Evolutionary conservation across 1,140 invertebrate genomes (phyloP).

Genomic region (roundworm (Caenorhabditis elegans)): WBcel235 BX284602.5:6490501-6491000

Average conservation of each 20-base stretch:
- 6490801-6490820: constrained; percentile 18
- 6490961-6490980: not conserved
- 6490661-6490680: not conserved
- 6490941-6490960: no score
- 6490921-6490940: no score
- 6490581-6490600: not conserved
- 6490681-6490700: not conserved
- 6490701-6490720: constrained; percentile 30
- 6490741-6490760: not conserved
- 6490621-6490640: not conserved
- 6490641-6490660: not conserved
- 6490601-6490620: not conserved
- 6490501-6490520: constrained; percentile 44
- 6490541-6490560: constrained; percentile 11
- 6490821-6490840: not conserved
- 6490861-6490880: constrained; percentile 17
- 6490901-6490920: not conserved
- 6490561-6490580: not conserved
- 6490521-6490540: constrained; percentile 21
- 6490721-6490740: constrained; percentile 25
- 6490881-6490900: not conserved
- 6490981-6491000: not conserved
- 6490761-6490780: constrained; percentile 7
- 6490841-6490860: not conserved
- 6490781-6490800: constrained; percentile 12